These are phyloP conservation scores for Apodemia mormo DNA, from an alignment of 2,888 invertebrate species.

Conservation along the genomic window DNA sequence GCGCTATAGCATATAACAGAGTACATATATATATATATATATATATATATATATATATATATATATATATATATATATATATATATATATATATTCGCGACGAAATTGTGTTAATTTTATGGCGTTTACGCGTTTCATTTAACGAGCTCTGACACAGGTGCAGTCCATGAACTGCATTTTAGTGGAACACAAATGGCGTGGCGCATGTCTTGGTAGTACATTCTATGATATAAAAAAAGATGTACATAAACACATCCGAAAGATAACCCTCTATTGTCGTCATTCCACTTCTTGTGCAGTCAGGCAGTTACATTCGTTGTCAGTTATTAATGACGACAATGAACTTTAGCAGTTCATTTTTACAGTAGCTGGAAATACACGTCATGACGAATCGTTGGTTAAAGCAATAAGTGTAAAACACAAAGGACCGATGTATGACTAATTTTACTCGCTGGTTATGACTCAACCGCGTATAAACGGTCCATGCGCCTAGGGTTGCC, in stretches of 20 bases:
- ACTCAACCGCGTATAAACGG: constrained; percentile 40
- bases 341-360: constrained; percentile 9
- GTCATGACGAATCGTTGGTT: constrained; percentile 38
- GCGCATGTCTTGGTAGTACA: no score
- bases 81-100: no score
- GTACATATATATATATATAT: no score
- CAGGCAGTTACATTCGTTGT: background rate
- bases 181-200: no score
- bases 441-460: constrained; percentile 35
- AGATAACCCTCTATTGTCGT: background rate
- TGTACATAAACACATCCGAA: background rate
- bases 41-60: no score
- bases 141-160: no score
- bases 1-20: no score
- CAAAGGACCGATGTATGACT: constrained; percentile 43
- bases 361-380: constrained; percentile 32
- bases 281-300: background rate
- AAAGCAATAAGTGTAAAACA: constrained; percentile 26
- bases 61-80: no score
- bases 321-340: constrained; percentile 11
- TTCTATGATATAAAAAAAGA: no score
- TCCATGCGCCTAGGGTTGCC: constrained; percentile 22
- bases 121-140: no score
- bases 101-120: no score
- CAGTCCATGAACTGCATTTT: no score